Evolutionary conservation across 2,888 invertebrate species (phyloP).

Genomic region (Venustoraphidia nigricollis): DNA sequence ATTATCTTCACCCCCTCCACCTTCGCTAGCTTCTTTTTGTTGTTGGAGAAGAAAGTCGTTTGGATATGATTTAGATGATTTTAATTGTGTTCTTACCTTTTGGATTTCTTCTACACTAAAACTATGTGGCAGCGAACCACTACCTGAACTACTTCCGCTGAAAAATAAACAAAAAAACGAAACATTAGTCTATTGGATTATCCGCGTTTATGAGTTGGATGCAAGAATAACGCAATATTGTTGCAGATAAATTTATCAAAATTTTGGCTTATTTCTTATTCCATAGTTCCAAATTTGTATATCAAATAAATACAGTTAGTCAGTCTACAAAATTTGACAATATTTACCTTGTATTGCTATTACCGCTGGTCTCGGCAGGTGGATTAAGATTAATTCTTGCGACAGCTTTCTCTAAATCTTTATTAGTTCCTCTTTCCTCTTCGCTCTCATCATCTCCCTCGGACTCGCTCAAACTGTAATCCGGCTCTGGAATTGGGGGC

Average conservation of each 20-base stretch:
- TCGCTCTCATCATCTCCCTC: slow-evolving; percentile 38
- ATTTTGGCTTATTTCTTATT: background rate
- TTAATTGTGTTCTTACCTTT: slow-evolving; percentile 68
- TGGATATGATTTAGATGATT: slow-evolving; percentile 76
- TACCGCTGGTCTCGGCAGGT: slow-evolving; percentile 54
- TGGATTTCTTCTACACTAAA: slow-evolving; percentile 82
- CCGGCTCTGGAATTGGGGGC: slow-evolving; percentile 85
- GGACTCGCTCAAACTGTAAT: slow-evolving; percentile 72
- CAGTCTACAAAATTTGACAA: slow-evolving; percentile 1
- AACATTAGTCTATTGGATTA: background rate
- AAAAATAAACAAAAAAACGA: slow-evolving; percentile 15
- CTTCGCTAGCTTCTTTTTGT: slow-evolving; percentile 23
- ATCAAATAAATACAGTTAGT: background rate
- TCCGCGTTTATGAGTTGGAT: too few relatives aligned
- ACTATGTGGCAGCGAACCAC: slow-evolving; percentile 67
- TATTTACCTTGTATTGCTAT: slow-evolving; percentile 51
- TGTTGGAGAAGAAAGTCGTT: slow-evolving; percentile 53
- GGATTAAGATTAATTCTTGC: slow-evolving; percentile 20
- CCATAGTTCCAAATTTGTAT: background rate
- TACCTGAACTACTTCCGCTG: slow-evolving; percentile 54
- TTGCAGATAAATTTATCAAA: too few relatives aligned
- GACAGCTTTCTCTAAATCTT: slow-evolving; percentile 36
- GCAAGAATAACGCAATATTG: too few relatives aligned
- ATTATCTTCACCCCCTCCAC: slow-evolving; percentile 68
- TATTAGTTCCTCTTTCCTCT: slow-evolving; percentile 29